Evolutionary conservation across 2,888 invertebrate genomes (phyloP).

Genomic region (Anagyrus pseudococci): DNA sequence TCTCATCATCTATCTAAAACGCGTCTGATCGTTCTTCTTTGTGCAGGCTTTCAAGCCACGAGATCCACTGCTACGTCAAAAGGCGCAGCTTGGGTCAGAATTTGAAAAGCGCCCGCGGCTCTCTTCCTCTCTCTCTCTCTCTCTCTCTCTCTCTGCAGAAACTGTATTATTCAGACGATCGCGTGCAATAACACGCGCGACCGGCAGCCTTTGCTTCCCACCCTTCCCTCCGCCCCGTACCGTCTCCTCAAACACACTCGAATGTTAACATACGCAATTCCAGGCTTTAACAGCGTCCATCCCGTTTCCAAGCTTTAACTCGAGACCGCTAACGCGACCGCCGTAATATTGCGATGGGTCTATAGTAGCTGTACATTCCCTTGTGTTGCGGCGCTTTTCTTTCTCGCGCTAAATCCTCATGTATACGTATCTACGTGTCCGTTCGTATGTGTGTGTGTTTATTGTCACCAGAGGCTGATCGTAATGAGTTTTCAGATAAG

Average conservation of each 20-base stretch:
- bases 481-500: conserved; percentile 20
- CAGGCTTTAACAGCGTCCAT: no score
- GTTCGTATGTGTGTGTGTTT: not conserved
- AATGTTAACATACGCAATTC: no score
- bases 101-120: not conserved
- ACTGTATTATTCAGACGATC: conserved; percentile 42
- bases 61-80: not conserved
- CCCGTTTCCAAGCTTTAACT: no score
- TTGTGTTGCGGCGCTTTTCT: conserved; percentile 1
- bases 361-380: no score
- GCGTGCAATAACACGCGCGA: conserved; percentile 42
- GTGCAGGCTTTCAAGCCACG: no score
- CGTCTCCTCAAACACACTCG: conserved; percentile 11
- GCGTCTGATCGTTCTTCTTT: not conserved
- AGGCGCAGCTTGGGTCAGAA: not conserved
- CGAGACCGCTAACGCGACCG: no score
- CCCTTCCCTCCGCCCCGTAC: not conserved
- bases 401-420: not conserved
- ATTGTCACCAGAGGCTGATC: conserved; percentile 1
- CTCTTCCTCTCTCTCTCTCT: not conserved
- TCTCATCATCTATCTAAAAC: not conserved
- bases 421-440: no score
- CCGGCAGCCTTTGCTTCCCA: conserved; percentile 20
- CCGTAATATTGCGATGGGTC: no score
- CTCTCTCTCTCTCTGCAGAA: no score